Base-by-base conservation (phyloP, 2,888 invertebrate genomes). In the Melieria picta region DNA sequence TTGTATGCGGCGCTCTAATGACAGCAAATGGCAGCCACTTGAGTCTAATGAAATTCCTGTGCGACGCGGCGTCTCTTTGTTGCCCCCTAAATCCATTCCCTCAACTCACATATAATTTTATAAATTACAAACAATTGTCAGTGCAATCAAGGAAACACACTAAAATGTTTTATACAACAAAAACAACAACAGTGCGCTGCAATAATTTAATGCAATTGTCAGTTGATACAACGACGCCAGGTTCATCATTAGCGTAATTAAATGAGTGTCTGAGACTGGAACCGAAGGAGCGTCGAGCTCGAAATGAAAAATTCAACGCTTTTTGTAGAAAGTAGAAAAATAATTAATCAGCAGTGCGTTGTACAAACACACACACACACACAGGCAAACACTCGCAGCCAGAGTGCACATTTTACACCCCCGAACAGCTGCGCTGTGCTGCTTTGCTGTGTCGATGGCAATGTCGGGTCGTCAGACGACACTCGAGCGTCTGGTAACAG, bases 221-320 rank as follows among this genome's bases (percentile, higher is more conserved):
- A 30, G 30, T 30, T 30, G 30, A 30, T 30, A 30, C 30, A 30
- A 5, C 60, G 60, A 48, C 66, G 43, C 42, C 68, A 63, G 64
- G 67, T 70, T 58, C 65, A 80, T 81, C 82, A 81, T 81, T 81
- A 81, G 77, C 76, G 80, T 81, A 82, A 82, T 81, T 81, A 80
- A 82, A 82, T 77, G 82, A 76, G 71, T 46, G 43, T n/a, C 9
- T 9, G 9, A 13, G 9, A 13, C 43, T 30, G 57, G 62, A 46
- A 4, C 45, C 11, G 16, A 56, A 30, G 30, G 43, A 68, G 7
- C 52, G 11, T 45, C 42, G n/a, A 42, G 42, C 45, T 42, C 10
- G 2, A 16, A 56, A 67, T 42, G 7, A 7, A 67, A 60, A 16
- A 43, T 30, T n/a, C 45, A 47, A 11, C 43, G 6, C 62, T 50